Conservation (phyloP, 2,888 invertebrate genomes). For the Caenorhabditis auriculariae region DNA sequence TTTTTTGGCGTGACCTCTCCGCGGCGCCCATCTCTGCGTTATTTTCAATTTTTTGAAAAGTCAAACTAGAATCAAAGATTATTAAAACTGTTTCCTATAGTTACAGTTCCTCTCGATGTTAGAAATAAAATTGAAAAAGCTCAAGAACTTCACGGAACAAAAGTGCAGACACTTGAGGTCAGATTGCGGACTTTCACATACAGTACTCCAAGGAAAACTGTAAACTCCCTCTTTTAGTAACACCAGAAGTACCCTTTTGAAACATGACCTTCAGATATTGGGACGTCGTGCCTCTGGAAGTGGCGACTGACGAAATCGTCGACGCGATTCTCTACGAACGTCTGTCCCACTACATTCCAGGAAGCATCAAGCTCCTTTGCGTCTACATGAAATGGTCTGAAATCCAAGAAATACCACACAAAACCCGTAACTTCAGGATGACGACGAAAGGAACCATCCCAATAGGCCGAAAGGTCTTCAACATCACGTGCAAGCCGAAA, state of each 20-base stretch:
- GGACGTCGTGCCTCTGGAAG: constrained; percentile 21
- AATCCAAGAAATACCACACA: too few species aligned
- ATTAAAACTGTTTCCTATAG: too few species aligned
- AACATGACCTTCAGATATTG: constrained; percentile 18
- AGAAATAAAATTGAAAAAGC: too few species aligned
- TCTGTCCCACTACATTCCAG: constrained; percentile 29
- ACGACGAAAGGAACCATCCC: constrained; percentile 18
- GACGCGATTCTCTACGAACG: constrained; percentile 29
- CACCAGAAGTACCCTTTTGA: not conserved
- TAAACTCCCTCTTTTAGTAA: not conserved
- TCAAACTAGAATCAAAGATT: too few species aligned
- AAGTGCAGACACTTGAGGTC: too few species aligned
- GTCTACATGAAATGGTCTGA: constrained; percentile 27
- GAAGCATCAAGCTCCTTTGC: constrained; percentile 21
- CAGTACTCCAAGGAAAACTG: too few species aligned
- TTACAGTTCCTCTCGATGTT: too few species aligned
- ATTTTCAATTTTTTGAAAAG: too few species aligned
- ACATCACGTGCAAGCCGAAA: constrained; percentile 11
- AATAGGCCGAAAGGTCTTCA: constrained; percentile 18
- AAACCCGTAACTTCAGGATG: constrained; percentile 10
- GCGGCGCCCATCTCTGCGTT: too few species aligned
- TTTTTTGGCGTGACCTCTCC: too few species aligned
- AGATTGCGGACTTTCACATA: too few species aligned
- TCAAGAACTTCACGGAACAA: too few species aligned
- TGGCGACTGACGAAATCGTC: constrained; percentile 16